phyloP scores from a whole-genome alignment of 1,140 invertebrate species.

The Xylocopa sonorina region DNA sequence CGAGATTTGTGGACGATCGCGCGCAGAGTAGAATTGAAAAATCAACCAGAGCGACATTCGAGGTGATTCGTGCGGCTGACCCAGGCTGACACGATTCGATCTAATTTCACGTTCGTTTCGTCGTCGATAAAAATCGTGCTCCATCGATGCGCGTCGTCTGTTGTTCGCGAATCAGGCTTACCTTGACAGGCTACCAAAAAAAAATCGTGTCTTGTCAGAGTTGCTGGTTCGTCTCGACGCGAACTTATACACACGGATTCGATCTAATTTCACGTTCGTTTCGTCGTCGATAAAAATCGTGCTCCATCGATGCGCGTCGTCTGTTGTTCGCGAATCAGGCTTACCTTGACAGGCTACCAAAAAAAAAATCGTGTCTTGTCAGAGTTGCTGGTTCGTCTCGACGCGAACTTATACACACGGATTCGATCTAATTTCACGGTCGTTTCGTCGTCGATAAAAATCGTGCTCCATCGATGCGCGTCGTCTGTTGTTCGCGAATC shows the following conservation, averaged over 20 bases:
- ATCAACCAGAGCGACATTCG: slow-evolving; percentile 32
- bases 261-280: slow-evolving; percentile 4
- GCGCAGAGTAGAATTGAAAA: slow-evolving; percentile 57
- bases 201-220: no score
- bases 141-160: background rate
- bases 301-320: background rate
- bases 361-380: no score
- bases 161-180: background rate
- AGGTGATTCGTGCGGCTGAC: slow-evolving; percentile 54
- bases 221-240: background rate
- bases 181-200: background rate
- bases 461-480: background rate
- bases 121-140: slow-evolving; percentile 2
- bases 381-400: background rate
- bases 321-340: background rate
- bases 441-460: slow-evolving; percentile 28
- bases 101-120: slow-evolving; percentile 13
- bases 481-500: background rate
- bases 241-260: slow-evolving; percentile 27
- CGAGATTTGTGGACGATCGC: slow-evolving; percentile 58
- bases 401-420: slow-evolving; percentile 14
- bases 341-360: background rate
- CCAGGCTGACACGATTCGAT: slow-evolving; percentile 28
- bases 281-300: slow-evolving; percentile 20
- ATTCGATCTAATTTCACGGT: slow-evolving; percentile 23